These are phyloP conservation scores for Pammene aurita DNA, from an alignment of 2,888 invertebrate genomes.

Conservation along the genomic window DNA sequence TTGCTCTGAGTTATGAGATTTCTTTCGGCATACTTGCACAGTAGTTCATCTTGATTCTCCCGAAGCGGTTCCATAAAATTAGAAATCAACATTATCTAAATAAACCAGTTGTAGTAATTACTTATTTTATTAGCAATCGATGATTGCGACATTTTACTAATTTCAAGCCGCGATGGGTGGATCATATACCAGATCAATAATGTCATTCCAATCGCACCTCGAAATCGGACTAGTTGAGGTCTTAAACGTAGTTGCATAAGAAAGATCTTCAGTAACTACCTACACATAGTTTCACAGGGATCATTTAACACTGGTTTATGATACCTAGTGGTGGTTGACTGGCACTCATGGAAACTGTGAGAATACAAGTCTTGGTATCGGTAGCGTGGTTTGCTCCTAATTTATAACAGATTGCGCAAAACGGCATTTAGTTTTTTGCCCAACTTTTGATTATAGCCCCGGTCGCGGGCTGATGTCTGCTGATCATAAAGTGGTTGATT, in stretches of 20 bases:
- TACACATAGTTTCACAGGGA: neutral
- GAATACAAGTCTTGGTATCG: neutral
- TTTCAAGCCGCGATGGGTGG: neutral
- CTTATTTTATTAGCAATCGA: conserved; percentile 38
- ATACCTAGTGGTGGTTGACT: neutral
- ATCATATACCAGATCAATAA: conserved; percentile 5
- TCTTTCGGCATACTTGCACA: conserved; percentile 24
- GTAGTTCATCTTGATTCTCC: conserved; percentile 25
- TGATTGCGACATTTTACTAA: conserved; percentile 31
- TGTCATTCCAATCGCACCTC: neutral
- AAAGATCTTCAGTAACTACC: too few species aligned
- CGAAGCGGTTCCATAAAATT: conserved; percentile 36
- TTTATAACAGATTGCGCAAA: conserved; percentile 30
- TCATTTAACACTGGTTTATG: neutral
- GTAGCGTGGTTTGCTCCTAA: conserved; percentile 14
- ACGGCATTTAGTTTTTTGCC: conserved; percentile 30
- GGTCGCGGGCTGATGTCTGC: neutral
- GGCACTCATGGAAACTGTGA: neutral
- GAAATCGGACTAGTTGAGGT: neutral
- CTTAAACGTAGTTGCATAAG: too few species aligned
- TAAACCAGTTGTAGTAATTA: conserved; percentile 36
- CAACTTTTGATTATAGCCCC: conserved; percentile 32
- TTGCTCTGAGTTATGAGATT: conserved; percentile 24
- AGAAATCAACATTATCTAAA: conserved; percentile 38
- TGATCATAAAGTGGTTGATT: conserved; percentile 28